These are phyloP conservation scores for Brenthis hecate DNA, from an alignment of 2,888 invertebrate species.

Conservation along the genomic window DNA sequence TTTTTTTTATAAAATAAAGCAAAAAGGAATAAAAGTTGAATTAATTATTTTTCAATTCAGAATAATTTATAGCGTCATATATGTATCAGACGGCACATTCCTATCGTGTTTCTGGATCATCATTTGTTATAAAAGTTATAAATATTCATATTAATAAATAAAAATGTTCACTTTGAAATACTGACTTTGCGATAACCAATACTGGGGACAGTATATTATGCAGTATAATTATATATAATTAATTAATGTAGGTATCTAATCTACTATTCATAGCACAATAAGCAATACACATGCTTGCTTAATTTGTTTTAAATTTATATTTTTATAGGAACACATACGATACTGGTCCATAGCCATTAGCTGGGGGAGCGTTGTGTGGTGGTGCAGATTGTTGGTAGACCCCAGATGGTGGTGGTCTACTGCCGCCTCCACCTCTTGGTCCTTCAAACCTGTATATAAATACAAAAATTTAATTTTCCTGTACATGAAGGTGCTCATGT, in stretches of 20 bases:
- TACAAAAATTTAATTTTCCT: neutral
- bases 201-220: too few relatives aligned
- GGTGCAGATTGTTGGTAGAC: conserved; percentile 60
- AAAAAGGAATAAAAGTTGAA: neutral
- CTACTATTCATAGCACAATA: too few relatives aligned
- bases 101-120: conserved; percentile 77
- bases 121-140: conserved; percentile 45
- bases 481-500: neutral
- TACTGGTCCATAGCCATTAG: conserved; percentile 70
- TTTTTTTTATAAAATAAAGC: conserved; percentile 8
- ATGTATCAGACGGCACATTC: conserved; percentile 82
- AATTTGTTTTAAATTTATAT: neutral
- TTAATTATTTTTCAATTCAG: conserved; percentile 49
- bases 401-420: conserved; percentile 55
- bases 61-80: conserved; percentile 64
- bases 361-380: conserved; percentile 54
- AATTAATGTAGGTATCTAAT: too few relatives aligned
- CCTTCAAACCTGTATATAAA: conserved; percentile 62
- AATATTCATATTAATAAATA: too few relatives aligned
- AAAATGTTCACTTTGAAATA: too few relatives aligned
- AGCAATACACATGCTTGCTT: too few relatives aligned
- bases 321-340: conserved; percentile 53
- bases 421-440: conserved; percentile 53
- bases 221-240: too few relatives aligned
- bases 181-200: too few relatives aligned